These are phyloP conservation scores for Charaxes varanes DNA, from an alignment of 1,140 invertebrate genomes.

Conservation along the genomic window DNA sequence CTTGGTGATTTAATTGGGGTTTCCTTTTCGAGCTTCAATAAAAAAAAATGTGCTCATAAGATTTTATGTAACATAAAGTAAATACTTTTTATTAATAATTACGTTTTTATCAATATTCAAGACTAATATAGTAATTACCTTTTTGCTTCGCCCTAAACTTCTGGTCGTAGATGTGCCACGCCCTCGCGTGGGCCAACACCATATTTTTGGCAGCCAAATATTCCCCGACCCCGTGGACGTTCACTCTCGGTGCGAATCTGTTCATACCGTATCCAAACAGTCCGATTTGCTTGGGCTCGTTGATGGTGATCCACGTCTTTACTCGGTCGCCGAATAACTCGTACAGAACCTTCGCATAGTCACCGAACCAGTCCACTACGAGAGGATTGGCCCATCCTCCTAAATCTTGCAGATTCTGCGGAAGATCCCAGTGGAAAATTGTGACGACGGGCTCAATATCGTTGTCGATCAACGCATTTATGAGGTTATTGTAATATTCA, in stretches of 20 bases:
- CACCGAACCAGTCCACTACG: constrained; percentile 64
- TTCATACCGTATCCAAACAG: constrained; percentile 54
- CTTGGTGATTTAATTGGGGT: no score
- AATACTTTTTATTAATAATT: no score
- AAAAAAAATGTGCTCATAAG: no score
- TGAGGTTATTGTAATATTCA: constrained; percentile 76
- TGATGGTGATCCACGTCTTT: constrained; percentile 67
- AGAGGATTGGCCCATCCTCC: constrained; percentile 56
- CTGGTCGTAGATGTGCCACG: constrained; percentile 77
- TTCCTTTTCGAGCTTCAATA: no score
- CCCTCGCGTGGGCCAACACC: constrained; percentile 75
- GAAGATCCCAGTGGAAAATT: constrained; percentile 59
- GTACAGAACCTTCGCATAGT: constrained; percentile 60
- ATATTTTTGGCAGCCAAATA: constrained; percentile 71
- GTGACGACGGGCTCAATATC: constrained; percentile 75
- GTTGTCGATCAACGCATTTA: constrained; percentile 71
- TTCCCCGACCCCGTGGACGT: constrained; percentile 48
- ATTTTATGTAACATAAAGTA: no score
- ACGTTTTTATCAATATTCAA: no score
- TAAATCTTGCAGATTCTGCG: constrained; percentile 51
- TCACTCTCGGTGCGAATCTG: constrained; percentile 42
- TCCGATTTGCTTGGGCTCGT: constrained; percentile 59
- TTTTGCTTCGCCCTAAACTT: constrained; percentile 74
- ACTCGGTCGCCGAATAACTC: constrained; percentile 64
- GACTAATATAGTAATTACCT: no score